These are phyloP conservation scores for Atherinosoma microstoma DNA, from an alignment of 2,797 vertebrate genomes.

Conservation along the genomic window DNA sequence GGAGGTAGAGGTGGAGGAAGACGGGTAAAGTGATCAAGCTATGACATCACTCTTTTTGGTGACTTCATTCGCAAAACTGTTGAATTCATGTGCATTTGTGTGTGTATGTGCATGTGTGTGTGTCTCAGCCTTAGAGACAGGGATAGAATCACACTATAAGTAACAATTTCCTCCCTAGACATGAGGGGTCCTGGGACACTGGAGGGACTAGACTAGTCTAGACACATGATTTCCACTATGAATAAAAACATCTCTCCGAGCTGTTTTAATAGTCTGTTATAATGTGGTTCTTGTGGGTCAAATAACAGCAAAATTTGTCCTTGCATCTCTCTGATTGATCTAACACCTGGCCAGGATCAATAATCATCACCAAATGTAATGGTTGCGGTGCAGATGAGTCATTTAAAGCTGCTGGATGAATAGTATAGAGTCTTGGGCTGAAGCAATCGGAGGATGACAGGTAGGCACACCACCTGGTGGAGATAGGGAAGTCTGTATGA, in stretches of 20 bases:
- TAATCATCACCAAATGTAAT: background rate
- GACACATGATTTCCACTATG: constrained; percentile 67
- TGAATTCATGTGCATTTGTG: constrained; percentile 42
- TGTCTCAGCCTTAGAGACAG: constrained; percentile 26
- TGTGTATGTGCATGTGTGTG: constrained; percentile 28
- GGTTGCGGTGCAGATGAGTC: constrained; percentile 52
- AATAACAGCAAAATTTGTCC: background rate
- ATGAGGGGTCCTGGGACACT: constrained; percentile 62
- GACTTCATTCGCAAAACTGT: constrained; percentile 62
- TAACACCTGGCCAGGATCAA: constrained; percentile 20
- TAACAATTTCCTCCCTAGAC: constrained; percentile 75
- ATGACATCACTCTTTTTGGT: constrained; percentile 76
- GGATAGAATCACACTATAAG: constrained; percentile 58
- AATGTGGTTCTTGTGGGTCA: constrained; percentile 14
- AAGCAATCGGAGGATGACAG: constrained; percentile 62
- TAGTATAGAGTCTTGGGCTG: constrained; percentile 24
- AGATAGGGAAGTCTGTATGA: constrained; percentile 40
- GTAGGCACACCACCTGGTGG: constrained; percentile 66
- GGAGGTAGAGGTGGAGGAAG: constrained; percentile 44
- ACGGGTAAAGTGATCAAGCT: constrained; percentile 76
- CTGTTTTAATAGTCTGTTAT: constrained; percentile 6
- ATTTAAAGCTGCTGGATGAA: constrained; percentile 22
- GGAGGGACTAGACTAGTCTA: constrained; percentile 63
- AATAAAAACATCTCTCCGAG: constrained; percentile 52
- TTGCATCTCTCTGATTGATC: constrained; percentile 9